These are phyloP conservation scores for Gracilinanus agilis DNA, from an alignment of 2,113 vertebrate genomes.

Conservation along the genomic window DNA sequence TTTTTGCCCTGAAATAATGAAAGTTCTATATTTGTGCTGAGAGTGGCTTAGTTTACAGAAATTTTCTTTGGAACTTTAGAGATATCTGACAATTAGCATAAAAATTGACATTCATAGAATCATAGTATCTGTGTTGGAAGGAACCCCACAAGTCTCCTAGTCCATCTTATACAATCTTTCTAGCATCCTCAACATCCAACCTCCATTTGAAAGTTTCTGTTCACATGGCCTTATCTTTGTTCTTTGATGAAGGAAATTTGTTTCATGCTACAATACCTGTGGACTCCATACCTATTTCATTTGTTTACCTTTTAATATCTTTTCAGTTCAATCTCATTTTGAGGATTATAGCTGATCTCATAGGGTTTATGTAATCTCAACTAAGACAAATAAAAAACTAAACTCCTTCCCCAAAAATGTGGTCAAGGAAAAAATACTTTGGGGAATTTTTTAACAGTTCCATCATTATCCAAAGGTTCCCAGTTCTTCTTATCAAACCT, in stretches of 20 bases:
- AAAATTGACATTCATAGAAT: not conserved
- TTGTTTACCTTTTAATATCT: constrained; percentile 24
- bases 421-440: not conserved
- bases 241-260: constrained; percentile 34
- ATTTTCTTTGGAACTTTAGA: not conserved
- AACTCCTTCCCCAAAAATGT: constrained; percentile 44
- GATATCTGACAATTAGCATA: not conserved
- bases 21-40: not conserved
- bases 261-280: not conserved
- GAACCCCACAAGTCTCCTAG: not conserved
- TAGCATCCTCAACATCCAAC: not conserved
- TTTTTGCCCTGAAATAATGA: not conserved
- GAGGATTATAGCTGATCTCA: not conserved
- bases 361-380: not conserved
- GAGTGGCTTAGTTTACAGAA: not conserved
- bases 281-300: not conserved
- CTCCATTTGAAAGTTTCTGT: not conserved
- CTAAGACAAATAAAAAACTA: constrained; percentile 6
- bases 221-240: not conserved
- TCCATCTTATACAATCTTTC: not conserved
- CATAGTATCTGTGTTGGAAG: not conserved
- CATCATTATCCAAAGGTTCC: constrained; percentile 6
- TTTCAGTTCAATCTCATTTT: constrained; percentile 41
- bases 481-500: too few relatives aligned
- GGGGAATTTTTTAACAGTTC: constrained; percentile 24